phyloP scores from a whole-genome alignment of 1,140 invertebrate species.

The Diuraphis noxia region DNA sequence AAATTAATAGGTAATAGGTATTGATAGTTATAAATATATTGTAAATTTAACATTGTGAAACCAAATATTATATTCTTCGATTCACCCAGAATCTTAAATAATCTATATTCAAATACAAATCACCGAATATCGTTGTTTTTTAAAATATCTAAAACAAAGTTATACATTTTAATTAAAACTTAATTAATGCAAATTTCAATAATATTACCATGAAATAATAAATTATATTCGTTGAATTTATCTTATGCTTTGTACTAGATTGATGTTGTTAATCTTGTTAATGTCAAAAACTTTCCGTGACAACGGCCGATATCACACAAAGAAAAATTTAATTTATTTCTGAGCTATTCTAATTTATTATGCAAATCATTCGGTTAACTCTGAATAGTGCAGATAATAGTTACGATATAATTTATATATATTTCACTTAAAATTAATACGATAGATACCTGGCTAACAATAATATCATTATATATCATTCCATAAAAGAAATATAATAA shows the following conservation, averaged over 20 bases:
- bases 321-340: neutral
- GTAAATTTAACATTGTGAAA: no score
- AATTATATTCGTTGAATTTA: slow-evolving; percentile 2
- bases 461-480: neutral
- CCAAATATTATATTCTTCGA: no score
- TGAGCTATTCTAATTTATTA: neutral
- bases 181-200: slow-evolving; percentile 4
- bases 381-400: neutral
- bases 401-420: neutral
- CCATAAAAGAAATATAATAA: neutral
- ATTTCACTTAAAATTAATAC: neutral
- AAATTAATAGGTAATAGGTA: neutral
- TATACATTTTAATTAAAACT: neutral
- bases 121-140: neutral
- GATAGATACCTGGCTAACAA: neutral
- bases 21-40: neutral
- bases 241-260: neutral
- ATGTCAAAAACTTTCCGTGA: neutral
- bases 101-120: neutral
- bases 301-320: neutral
- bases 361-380: neutral
- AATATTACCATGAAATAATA: slow-evolving; percentile 1
- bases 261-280: slow-evolving; percentile 9
- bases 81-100: neutral
- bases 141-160: neutral